phyloP scores from a whole-genome alignment of 2,888 invertebrate genomes.

The Coelinius sp. region DNA sequence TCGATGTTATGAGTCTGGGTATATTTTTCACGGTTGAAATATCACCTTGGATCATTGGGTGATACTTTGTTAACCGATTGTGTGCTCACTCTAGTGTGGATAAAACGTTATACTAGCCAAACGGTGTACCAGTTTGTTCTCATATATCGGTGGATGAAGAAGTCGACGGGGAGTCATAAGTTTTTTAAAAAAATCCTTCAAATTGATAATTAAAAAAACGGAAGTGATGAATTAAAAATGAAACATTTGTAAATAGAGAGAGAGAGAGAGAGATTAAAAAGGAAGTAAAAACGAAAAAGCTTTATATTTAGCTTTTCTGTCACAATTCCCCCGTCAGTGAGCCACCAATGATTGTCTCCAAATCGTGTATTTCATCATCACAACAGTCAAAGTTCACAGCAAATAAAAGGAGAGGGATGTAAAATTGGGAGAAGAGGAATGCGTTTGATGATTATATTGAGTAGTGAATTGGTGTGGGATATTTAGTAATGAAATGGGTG shows the following conservation, averaged over 20 bases:
- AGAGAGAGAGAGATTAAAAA: neutral
- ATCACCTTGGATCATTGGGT: conserved; percentile 40
- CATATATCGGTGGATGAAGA: conserved; percentile 18
- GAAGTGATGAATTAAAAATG: conserved; percentile 7
- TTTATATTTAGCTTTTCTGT: conserved; percentile 59
- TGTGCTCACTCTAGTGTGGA: conserved; percentile 36
- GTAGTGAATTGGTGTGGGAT: neutral
- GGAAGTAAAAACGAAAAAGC: neutral
- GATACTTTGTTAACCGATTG: conserved; percentile 31
- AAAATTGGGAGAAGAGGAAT: neutral
- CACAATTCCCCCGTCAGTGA: conserved; percentile 50
- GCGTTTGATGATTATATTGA: neutral
- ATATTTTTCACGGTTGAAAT: conserved; percentile 36
- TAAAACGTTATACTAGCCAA: conserved; percentile 34
- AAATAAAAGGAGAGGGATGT: neutral
- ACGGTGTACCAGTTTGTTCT: conserved; percentile 27
- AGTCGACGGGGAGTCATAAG: neutral
- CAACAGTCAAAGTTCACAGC: conserved; percentile 18
- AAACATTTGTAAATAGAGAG: neutral
- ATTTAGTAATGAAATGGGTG: conserved; percentile 28
- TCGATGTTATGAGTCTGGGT: neutral
- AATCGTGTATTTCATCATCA: conserved; percentile 43
- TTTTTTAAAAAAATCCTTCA: neutral
- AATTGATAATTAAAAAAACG: neutral
- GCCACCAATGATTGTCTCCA: conserved; percentile 41